A percentile compares a stretch with the other conserved stretches of the same genome.
phyloP scores from a whole-genome alignment of 2,888 invertebrate species.

The Argyresthia albistria region DNA sequence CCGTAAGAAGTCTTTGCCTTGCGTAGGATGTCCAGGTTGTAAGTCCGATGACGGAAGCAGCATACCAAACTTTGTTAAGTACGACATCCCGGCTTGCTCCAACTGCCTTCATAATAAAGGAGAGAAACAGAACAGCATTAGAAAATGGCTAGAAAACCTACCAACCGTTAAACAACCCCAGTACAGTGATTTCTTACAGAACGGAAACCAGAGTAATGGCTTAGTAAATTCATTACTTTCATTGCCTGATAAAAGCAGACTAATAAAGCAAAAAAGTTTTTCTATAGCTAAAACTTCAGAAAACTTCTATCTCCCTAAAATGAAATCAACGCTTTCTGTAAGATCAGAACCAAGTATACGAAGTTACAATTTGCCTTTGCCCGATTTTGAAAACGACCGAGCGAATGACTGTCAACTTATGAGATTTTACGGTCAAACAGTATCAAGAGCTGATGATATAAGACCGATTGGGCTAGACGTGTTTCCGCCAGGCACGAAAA shows the following conservation, averaged over 20 bases:
- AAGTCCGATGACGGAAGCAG: slow-evolving; percentile 36
- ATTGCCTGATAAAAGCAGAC: slow-evolving; percentile 38
- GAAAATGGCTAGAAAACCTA: slow-evolving; percentile 83
- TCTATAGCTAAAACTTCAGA: slow-evolving; percentile 22
- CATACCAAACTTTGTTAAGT: slow-evolving; percentile 48
- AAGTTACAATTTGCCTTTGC: slow-evolving; percentile 53
- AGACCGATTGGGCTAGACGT: slow-evolving; percentile 38
- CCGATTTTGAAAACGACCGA: slow-evolving; percentile 34
- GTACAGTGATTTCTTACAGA: slow-evolving; percentile 33
- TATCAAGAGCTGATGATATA: slow-evolving; percentile 39
- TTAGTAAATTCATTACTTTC: slow-evolving; percentile 46
- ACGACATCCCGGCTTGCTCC: slow-evolving; percentile 58
- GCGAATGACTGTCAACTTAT: slow-evolving; percentile 20
- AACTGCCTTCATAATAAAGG: slow-evolving; percentile 72
- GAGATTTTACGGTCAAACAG: slow-evolving; percentile 36
- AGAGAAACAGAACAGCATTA: slow-evolving; percentile 81
- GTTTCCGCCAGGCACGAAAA: slow-evolving; percentile 30
- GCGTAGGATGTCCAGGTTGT: slow-evolving; percentile 80
- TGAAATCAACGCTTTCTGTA: slow-evolving; percentile 45
- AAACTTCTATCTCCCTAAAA: neutral
- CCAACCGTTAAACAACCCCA: slow-evolving; percentile 55
- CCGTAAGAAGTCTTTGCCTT: slow-evolving; percentile 61
- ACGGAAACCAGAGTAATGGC: slow-evolving; percentile 25
- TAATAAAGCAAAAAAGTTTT: slow-evolving; percentile 54
- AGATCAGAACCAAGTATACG: slow-evolving; percentile 54